A percentile compares a stretch with the other conserved stretches of the same genome.
Evolutionary conservation across 2,888 invertebrate species (phyloP).

Genomic region (Nomada lathburiana): DNA sequence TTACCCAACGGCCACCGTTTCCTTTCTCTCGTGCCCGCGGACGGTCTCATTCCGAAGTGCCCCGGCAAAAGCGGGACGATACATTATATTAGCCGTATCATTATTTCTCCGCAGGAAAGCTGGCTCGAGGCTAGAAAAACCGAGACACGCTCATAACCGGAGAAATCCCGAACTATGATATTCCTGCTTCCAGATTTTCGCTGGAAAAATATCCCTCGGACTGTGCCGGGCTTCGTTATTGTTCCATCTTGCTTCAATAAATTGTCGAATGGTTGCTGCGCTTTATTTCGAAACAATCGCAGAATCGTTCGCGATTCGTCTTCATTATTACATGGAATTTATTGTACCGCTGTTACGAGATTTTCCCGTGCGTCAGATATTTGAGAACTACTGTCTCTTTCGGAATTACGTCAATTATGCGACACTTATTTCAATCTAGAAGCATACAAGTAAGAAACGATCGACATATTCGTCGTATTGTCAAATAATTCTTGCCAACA

Average conservation of each 20-base stretch:
- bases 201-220: constrained; percentile 40
- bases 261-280: too few species aligned
- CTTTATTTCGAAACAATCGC: too few species aligned
- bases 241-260: neutral
- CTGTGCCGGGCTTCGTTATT: constrained; percentile 8
- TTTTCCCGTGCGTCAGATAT: too few species aligned
- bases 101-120: constrained; percentile 78
- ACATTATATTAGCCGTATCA: constrained; percentile 81
- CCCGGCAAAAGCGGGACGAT: constrained; percentile 78
- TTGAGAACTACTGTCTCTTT: too few species aligned
- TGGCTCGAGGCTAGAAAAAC: constrained; percentile 74
- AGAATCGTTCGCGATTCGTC: too few species aligned
- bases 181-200: constrained; percentile 44
- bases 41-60: constrained; percentile 75
- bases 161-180: constrained; percentile 72
- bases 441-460: too few species aligned
- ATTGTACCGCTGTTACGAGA: too few species aligned
- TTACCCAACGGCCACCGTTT: constrained; percentile 54
- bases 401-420: too few species aligned
- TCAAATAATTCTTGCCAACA: neutral
- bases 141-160: constrained; percentile 75
- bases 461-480: too few species aligned
- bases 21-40: constrained; percentile 52
- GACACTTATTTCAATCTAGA: too few species aligned
- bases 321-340: too few species aligned